phyloP scores from a whole-genome alignment of 1,140 invertebrate genomes.

The Aphidius ervi region DNA sequence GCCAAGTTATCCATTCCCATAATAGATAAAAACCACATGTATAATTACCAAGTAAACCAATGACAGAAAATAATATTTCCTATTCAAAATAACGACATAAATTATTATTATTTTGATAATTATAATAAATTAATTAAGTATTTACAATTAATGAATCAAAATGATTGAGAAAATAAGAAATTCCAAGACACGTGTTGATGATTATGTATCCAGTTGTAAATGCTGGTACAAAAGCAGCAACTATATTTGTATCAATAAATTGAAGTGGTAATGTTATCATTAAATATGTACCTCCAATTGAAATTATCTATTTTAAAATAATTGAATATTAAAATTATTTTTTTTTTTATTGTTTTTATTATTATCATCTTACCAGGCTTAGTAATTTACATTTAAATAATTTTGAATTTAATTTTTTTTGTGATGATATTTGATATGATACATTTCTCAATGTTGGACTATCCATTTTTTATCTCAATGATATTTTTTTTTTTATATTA shows the following conservation, averaged over 20 bases:
- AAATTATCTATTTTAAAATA: constrained; percentile 26
- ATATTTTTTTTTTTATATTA: no score
- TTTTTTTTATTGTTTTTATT: not conserved
- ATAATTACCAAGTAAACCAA: constrained; percentile 5
- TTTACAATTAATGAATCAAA: constrained; percentile 16
- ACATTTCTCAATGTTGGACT: no score
- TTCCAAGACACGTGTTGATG: constrained; percentile 27
- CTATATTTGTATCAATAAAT: constrained; percentile 24
- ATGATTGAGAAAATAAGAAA: constrained; percentile 10
- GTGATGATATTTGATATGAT: no score
- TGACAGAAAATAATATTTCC: constrained; percentile 14
- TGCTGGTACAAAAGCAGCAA: constrained; percentile 29
- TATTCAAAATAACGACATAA: not conserved
- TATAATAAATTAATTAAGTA: not conserved
- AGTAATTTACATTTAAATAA: no score
- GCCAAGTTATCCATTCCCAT: no score
- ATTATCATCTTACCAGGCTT: no score
- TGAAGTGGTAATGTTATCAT: constrained; percentile 7
- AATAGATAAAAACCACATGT: no score
- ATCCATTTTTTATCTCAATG: no score
- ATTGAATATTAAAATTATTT: not conserved
- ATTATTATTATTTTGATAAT: not conserved
- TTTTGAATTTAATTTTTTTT: not conserved
- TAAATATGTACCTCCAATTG: constrained; percentile 29
- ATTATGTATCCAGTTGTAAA: constrained; percentile 34